phyloP scores from a whole-genome alignment of 2,888 invertebrate species.

The Spatulosminthurus flaviceps region DNA sequence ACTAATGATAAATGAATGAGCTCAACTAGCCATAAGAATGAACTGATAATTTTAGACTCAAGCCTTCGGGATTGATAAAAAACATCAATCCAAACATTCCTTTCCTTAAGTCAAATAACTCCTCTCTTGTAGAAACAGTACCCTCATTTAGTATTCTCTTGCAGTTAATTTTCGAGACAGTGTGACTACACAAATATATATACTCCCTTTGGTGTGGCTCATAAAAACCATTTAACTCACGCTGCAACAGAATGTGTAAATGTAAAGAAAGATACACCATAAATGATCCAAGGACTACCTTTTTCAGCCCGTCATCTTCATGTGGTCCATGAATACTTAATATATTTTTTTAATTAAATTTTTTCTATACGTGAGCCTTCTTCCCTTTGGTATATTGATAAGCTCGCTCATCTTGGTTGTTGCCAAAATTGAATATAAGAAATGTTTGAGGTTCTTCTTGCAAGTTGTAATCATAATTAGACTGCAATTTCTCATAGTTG shows the following conservation, averaged over 20 bases:
- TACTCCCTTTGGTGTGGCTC: slow-evolving; percentile 6
- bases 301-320: slow-evolving; percentile 2
- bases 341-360: slow-evolving; percentile 33
- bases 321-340: slow-evolving; percentile 5
- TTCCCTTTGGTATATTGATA: no score
- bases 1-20: not conserved
- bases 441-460: no score
- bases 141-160: slow-evolving; percentile 7
- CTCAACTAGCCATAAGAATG: not conserved
- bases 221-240: slow-evolving; percentile 33
- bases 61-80: not conserved
- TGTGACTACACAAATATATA: not conserved
- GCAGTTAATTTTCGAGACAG: not conserved
- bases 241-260: slow-evolving; percentile 10
- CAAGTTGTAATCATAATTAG: no score
- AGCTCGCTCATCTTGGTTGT: no score
- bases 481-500: no score
- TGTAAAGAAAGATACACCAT: not conserved
- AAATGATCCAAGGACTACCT: slow-evolving; percentile 3
- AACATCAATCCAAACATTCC: slow-evolving; percentile 18
- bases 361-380: not conserved
- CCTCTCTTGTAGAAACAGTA: not conserved
- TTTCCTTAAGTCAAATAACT: not conserved
- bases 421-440: no score
- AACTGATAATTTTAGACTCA: slow-evolving; percentile 24